phyloP scores from a whole-genome alignment of 2,888 invertebrate species.

The Scaptomyza cyrtandrae region DNA sequence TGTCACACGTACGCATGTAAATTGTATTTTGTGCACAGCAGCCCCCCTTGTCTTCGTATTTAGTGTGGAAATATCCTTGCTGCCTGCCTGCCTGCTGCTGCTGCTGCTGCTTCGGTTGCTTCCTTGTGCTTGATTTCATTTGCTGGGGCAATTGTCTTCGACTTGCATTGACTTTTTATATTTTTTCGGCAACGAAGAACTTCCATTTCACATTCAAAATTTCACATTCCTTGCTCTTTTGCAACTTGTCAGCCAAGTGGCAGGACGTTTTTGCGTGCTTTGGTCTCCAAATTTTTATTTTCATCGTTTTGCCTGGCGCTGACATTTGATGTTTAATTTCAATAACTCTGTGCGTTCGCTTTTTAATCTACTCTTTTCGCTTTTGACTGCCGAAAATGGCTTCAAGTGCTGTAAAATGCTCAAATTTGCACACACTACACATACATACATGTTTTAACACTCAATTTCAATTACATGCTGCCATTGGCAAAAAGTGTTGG shows the following conservation, averaged over 20 bases:
- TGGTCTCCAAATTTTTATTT: conserved; percentile 42
- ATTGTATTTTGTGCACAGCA: conserved; percentile 66
- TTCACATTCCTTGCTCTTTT: conserved; percentile 75
- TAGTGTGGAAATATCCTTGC: conserved; percentile 32
- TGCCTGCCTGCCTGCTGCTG: not conserved
- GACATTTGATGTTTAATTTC: conserved; percentile 81
- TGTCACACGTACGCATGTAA: conserved; percentile 79
- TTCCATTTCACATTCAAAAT: conserved; percentile 62
- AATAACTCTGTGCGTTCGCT: conserved; percentile 72
- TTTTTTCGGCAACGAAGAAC: conserved; percentile 52
- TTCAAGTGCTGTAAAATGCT: conserved; percentile 57
- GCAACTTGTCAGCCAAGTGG: conserved; percentile 74
- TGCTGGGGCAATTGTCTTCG: conserved; percentile 75
- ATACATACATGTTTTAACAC: not conserved
- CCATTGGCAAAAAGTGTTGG: conserved; percentile 72
- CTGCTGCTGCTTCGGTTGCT: not conserved
- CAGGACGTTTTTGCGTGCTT: conserved; percentile 72
- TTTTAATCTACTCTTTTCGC: conserved; percentile 58
- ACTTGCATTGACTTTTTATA: conserved; percentile 72
- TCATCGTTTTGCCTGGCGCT: conserved; percentile 53
- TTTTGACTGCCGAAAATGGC: conserved; percentile 72
- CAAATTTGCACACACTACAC: conserved; percentile 14
- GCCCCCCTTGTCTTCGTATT: conserved; percentile 38
- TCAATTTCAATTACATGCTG: conserved; percentile 73
- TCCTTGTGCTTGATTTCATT: conserved; percentile 74